phyloP scores from a whole-genome alignment of 2,888 invertebrate genomes.

The Coleophora flavipennella region DNA sequence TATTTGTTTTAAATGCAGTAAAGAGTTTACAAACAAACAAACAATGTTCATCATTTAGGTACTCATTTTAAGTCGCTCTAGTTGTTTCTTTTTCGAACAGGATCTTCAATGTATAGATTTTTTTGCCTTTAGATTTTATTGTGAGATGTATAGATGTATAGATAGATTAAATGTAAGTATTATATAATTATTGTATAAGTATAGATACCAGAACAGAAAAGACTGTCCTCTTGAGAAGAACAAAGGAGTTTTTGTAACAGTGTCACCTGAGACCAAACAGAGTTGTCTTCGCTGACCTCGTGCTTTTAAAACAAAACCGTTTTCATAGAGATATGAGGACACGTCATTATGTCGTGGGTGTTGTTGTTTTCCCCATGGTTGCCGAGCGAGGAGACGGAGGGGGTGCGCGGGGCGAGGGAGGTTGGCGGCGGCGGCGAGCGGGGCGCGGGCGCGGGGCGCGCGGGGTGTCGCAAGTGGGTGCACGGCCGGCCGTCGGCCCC shows the following conservation, averaged over 20 bases:
- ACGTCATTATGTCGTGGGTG: conserved; percentile 36
- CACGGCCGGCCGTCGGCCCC: conserved; percentile 71
- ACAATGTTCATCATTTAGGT: no score
- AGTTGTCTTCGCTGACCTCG: conserved; percentile 7
- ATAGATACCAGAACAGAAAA: no score
- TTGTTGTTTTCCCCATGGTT: conserved; percentile 46
- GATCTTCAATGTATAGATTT: no score
- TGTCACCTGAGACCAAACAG: not conserved
- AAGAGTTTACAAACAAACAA: no score
- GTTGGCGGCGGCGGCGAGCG: conserved; percentile 24
- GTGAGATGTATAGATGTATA: no score
- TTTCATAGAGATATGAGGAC: conserved; percentile 16
- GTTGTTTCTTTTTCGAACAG: no score
- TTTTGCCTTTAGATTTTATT: no score
- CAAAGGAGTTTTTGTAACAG: not conserved
- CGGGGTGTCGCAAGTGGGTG: conserved; percentile 60
- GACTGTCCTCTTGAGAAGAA: not conserved
- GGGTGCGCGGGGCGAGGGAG: conserved; percentile 18
- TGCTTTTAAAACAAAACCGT: conserved; percentile 2
- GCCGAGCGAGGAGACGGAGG: conserved; percentile 20
- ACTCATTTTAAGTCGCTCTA: no score
- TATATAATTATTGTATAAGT: no score
- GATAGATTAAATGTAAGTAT: no score
- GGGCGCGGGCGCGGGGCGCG: conserved; percentile 22
- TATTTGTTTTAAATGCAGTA: no score